These are phyloP conservation scores for Craniophora ligustri DNA, from an alignment of 2,888 invertebrate species.

Conservation along the genomic window DNA sequence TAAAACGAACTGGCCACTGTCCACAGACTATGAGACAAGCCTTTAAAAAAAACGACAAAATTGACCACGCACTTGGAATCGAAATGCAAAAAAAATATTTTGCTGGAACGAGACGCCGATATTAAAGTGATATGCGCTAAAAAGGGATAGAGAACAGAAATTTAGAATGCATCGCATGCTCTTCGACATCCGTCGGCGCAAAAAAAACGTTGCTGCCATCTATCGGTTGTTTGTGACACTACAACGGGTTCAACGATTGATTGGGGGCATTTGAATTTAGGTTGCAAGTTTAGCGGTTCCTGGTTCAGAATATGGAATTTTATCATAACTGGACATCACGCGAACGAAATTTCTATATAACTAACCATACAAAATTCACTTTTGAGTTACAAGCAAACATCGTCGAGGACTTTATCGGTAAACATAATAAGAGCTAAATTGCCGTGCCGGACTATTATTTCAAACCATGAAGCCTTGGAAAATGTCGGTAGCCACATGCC, in stretches of 20 bases:
- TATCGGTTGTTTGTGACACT: constrained; percentile 75
- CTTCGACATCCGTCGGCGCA: constrained; percentile 84
- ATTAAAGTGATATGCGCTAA: constrained; percentile 65
- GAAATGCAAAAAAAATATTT: constrained; percentile 86
- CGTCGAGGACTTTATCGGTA: no score
- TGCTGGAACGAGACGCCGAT: constrained; percentile 73
- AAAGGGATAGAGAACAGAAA: constrained; percentile 76
- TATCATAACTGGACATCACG: constrained; percentile 37
- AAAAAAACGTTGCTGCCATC: constrained; percentile 82
- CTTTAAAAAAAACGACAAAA: constrained; percentile 80
- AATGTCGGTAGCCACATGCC: no score
- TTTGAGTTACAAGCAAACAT: no score
- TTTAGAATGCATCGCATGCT: constrained; percentile 88
- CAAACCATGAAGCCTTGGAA: no score
- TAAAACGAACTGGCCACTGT: constrained; percentile 71
- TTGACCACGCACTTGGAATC: constrained; percentile 85
- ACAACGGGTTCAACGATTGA: constrained; percentile 53
- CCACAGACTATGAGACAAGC: constrained; percentile 75
- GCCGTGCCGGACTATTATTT: no score
- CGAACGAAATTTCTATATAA: constrained; percentile 9
- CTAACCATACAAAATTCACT: not conserved
- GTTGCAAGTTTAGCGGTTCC: constrained; percentile 23
- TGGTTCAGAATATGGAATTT: constrained; percentile 34
- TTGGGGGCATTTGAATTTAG: constrained; percentile 40
- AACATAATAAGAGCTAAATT: no score